phyloP scores from a whole-genome alignment of 2,888 invertebrate species.

The Calliscelio sp. region DNA sequence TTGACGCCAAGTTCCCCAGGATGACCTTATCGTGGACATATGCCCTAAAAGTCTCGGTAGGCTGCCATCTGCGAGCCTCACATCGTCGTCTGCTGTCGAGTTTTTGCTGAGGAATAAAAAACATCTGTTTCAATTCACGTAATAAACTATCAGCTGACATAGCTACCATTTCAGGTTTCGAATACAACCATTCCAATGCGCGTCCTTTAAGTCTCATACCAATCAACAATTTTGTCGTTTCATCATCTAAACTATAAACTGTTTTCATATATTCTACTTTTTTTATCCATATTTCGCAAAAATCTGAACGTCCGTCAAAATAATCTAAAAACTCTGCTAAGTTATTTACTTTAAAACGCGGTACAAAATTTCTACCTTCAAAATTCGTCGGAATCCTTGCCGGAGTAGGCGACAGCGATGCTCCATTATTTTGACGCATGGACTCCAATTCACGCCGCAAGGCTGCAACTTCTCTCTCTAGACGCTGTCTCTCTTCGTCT shows the following conservation, averaged over 20 bases:
- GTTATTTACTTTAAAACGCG: not conserved
- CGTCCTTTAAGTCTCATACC: conserved; percentile 11
- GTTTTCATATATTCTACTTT: not conserved
- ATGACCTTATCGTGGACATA: conserved; percentile 11
- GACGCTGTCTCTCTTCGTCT: not conserved
- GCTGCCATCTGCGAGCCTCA: conserved; percentile 21
- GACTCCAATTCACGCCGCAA: not conserved
- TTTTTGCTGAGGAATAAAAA: conserved; percentile 13
- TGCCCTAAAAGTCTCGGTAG: not conserved
- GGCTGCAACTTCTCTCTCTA: not conserved
- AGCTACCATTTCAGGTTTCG: not conserved
- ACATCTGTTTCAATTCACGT: conserved; percentile 1
- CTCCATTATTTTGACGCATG: not conserved
- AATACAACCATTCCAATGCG: conserved; percentile 12
- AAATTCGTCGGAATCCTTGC: not conserved
- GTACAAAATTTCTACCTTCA: not conserved
- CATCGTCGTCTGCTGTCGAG: not conserved
- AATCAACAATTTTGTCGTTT: not conserved
- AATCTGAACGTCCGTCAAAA: not conserved
- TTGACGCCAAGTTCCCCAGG: not conserved
- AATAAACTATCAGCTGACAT: not conserved
- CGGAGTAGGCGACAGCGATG: not conserved
- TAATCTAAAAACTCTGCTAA: conserved; percentile 15
- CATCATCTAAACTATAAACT: conserved; percentile 3
- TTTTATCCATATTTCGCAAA: conserved; percentile 7